A percentile compares a stretch with the other conserved stretches of the same genome.
Conservation (phyloP, 2,113 vertebrate species). For the Brachypteracias leptosomus region DNA sequence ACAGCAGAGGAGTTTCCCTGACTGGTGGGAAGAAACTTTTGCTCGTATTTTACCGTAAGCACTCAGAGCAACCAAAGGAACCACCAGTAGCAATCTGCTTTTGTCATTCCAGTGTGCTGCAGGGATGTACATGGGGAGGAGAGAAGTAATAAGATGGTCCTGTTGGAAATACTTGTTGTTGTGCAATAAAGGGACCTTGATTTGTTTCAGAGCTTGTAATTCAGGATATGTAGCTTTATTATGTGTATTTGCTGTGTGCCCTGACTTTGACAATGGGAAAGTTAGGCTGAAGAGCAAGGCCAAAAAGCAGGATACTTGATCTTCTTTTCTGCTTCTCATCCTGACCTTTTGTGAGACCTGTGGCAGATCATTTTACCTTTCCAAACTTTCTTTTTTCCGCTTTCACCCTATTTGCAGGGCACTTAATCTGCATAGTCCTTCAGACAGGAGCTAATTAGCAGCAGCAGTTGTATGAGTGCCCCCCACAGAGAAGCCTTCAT, state of each 20-base stretch:
- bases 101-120: not conserved
- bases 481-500: not conserved
- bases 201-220: not conserved
- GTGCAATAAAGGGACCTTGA: not conserved
- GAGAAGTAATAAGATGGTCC: not conserved
- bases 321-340: not conserved
- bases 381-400: not conserved
- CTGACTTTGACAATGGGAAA: not conserved
- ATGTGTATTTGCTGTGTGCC: not conserved
- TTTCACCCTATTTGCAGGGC: not conserved
- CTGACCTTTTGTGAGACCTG: not conserved
- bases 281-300: not conserved
- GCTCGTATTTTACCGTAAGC: not conserved
- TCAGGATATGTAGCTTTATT: not conserved
- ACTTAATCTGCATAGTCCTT: not conserved
- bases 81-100: not conserved
- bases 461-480: not conserved
- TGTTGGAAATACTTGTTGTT: not conserved
- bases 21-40: not conserved
- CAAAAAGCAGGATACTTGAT: not conserved
- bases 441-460: not conserved
- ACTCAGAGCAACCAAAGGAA: not conserved
- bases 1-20: constrained; percentile 19
- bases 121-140: not conserved
- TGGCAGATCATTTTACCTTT: not conserved